These are phyloP conservation scores for Peromyscus maniculatus DNA, from an alignment of 2,113 vertebrate species.

Conservation along the genomic window DNA sequence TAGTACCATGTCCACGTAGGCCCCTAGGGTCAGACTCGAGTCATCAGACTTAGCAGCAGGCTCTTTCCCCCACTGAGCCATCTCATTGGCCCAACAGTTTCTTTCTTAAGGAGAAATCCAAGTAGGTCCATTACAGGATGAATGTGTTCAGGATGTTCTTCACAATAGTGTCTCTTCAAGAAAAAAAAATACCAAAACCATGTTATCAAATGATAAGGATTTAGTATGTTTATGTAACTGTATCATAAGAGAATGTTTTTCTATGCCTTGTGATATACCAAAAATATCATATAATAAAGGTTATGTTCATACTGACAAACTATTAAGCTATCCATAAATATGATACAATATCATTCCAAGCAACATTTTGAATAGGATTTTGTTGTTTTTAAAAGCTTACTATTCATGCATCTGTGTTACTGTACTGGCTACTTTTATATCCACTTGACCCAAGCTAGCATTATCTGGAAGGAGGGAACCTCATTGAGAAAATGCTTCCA, in stretches of 20 bases:
- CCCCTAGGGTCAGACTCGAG: background rate
- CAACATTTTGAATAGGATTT: background rate
- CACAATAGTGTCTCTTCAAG: background rate
- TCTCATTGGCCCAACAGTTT: too few species aligned
- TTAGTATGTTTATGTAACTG: background rate
- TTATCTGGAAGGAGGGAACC: background rate
- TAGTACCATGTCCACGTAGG: too few species aligned
- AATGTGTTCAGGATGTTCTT: background rate
- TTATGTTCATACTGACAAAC: background rate
- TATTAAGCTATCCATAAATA: background rate
- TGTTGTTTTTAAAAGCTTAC: background rate
- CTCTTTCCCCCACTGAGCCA: background rate
- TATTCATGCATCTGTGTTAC: background rate
- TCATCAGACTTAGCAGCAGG: background rate
- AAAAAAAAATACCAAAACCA: background rate
- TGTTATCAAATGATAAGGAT: background rate
- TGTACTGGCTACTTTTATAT: background rate
- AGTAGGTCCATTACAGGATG: background rate
- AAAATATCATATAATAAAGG: background rate
- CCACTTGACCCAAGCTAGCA: background rate
- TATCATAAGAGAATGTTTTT: background rate
- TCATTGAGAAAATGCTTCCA: background rate
- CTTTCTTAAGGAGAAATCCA: constrained; percentile 10
- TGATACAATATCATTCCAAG: background rate
- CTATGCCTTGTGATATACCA: background rate